phyloP scores from a whole-genome alignment of 2,797 vertebrate genomes.

The Epinephelus malabaricus region DNA sequence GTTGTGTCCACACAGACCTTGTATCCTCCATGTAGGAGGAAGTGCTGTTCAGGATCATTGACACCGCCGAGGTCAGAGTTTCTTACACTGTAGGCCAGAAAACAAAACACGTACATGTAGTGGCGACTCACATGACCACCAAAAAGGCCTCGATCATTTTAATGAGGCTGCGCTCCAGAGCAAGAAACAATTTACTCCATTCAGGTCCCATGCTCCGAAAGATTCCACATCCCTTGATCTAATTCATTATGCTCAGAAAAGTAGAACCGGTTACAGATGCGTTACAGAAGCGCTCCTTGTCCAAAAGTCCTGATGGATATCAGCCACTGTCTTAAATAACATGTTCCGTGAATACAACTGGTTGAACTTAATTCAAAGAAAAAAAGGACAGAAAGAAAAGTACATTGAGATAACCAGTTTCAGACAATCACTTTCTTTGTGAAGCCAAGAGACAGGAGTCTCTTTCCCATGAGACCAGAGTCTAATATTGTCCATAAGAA shows the following conservation, averaged over 20 bases:
- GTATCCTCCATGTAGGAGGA: background rate
- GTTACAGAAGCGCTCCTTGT: slow-evolving; percentile 67
- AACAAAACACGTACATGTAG: slow-evolving; percentile 21
- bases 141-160: background rate
- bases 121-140: slow-evolving; percentile 30
- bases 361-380: slow-evolving; percentile 47
- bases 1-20: slow-evolving; percentile 18
- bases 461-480: slow-evolving; percentile 65
- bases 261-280: slow-evolving; percentile 31
- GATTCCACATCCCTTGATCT: slow-evolving; percentile 53
- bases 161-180: slow-evolving; percentile 4
- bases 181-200: slow-evolving; percentile 46
- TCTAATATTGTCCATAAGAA: slow-evolving; percentile 67
- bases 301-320: slow-evolving; percentile 60
- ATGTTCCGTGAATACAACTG: slow-evolving; percentile 42
- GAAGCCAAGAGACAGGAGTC: slow-evolving; percentile 36
- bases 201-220: slow-evolving; percentile 45
- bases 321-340: slow-evolving; percentile 77
- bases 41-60: background rate
- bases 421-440: slow-evolving; percentile 75
- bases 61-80: background rate
- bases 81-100: background rate
- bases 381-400: slow-evolving; percentile 43
- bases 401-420: slow-evolving; percentile 67
- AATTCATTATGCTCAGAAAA: slow-evolving; percentile 57